Base-by-base conservation (phyloP, 1,140 invertebrate genomes). In the Danaus plexippus region DNA sequence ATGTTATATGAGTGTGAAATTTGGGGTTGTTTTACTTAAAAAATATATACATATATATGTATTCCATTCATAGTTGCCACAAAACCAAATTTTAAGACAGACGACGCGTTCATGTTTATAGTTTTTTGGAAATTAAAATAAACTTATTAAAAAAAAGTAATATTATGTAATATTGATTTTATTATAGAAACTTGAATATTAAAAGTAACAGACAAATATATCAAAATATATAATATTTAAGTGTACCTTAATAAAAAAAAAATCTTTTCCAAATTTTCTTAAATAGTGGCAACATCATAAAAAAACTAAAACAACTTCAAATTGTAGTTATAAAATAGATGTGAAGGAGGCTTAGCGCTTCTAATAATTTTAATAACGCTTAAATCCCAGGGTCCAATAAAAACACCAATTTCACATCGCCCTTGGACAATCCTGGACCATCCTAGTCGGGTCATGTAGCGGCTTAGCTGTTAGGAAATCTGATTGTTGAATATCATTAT, bases 341-440 rank as follows among this genome's bases (percentile, higher is more conserved):
- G 46, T 57, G 3, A 55, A 61, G 46, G 51, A 55, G 55, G 54
- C 44, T 54, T 42, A 47, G 32, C 40, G 43, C 56, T 65, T 61
- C 52, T 54, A 46, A 48, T 41, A 32, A 53, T 42, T 51, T 54
- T 59, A 56, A 52, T 48, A 58, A 58, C 49, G 55, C 59, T 61
- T 54, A 63, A 75, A 77, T 64, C 76, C 82, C 82, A 80, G 80
- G 82, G 82, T 84, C 80, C 82, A 84, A 74, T 58, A 54, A 51
- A 76, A 86, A 84, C 77, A 82, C 79, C 83, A 82, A 86, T 76
- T 66, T 74, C 74, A 73, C 63, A 59, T 76, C 73, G 55, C 62
- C 63, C 74, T 80, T 86, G 83, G 83, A 84, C 77, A 71, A 57
- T 80, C 75, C 83, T 86, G 83, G 75, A 73, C 66, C 69, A 84